These are phyloP conservation scores for Acleris cristana DNA, from an alignment of 2,888 invertebrate species.

Conservation along the genomic window DNA sequence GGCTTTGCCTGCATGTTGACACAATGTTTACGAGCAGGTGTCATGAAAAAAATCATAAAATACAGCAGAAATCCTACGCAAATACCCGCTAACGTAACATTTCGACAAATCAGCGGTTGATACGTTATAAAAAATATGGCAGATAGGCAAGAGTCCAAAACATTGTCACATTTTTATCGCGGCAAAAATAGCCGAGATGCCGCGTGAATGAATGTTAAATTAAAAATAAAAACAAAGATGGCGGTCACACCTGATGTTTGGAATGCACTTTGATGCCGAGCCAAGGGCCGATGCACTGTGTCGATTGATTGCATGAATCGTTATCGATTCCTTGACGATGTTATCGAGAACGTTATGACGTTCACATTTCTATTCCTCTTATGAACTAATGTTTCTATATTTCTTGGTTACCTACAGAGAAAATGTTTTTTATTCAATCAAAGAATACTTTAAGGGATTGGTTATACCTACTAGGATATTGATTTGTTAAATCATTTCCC, in stretches of 20 bases:
- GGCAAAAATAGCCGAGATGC: constrained; percentile 30
- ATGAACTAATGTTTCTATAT: no score
- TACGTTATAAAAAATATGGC: constrained; percentile 32
- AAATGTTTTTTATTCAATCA: no score
- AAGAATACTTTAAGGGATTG: no score
- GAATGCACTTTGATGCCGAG: constrained; percentile 39
- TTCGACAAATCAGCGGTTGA: constrained; percentile 35
- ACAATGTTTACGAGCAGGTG: background rate
- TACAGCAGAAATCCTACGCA: background rate
- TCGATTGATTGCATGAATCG: constrained; percentile 19
- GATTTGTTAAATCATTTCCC: no score
- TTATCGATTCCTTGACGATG: constrained; percentile 6
- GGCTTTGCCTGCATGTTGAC: no score
- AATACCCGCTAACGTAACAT: constrained; percentile 20
- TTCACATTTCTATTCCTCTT: no score
- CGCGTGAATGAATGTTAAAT: constrained; percentile 36
- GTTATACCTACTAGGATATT: no score
- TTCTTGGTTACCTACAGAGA: no score
- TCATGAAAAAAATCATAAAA: no score
- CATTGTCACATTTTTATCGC: constrained; percentile 37
- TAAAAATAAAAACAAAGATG: constrained; percentile 39
- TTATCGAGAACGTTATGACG: no score
- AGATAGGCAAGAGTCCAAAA: constrained; percentile 38
- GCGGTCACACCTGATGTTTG: constrained; percentile 35
- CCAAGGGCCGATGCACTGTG: constrained; percentile 31